Percentiles rank a stretch among this genome's conserved stretches.
Conservation (phyloP, 2,113 vertebrate genomes). For the Aptenodytes patagonicus region DNA sequence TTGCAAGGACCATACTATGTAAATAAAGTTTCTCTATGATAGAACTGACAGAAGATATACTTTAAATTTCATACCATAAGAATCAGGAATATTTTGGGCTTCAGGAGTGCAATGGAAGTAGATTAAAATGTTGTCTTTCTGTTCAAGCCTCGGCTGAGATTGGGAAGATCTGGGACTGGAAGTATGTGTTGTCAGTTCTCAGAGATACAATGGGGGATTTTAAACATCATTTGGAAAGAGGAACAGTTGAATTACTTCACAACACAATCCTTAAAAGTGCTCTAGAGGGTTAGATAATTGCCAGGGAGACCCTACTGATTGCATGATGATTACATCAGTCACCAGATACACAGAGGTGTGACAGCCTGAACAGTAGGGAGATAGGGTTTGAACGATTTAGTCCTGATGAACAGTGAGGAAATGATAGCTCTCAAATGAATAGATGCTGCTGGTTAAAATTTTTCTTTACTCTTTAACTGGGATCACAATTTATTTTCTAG, state of each 20-base stretch:
- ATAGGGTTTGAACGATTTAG: neutral
- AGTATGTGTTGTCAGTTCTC: neutral
- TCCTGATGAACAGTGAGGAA: neutral
- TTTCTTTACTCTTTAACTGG: neutral
- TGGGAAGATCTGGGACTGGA: neutral
- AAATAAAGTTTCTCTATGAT: neutral
- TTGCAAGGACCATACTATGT: neutral
- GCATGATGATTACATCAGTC: neutral
- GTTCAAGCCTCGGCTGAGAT: neutral
- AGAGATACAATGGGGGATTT: neutral
- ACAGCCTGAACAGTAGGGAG: neutral
- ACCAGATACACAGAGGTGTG: neutral
- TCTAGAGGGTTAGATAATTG: neutral
- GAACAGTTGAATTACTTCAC: neutral
- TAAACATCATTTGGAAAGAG: neutral
- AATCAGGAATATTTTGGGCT: neutral
- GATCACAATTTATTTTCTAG: neutral
- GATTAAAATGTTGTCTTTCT: neutral
- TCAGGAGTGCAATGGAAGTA: neutral
- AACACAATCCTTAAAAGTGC: neutral
- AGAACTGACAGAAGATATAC: neutral
- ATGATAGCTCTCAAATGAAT: neutral
- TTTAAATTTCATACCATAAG: neutral
- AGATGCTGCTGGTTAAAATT: neutral
- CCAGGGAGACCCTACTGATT: neutral